Evolutionary conservation across 1,140 invertebrate genomes (phyloP), one percentile per base, ranked within the genome.

Genomic region (Batillaria attramentaria): DNA sequence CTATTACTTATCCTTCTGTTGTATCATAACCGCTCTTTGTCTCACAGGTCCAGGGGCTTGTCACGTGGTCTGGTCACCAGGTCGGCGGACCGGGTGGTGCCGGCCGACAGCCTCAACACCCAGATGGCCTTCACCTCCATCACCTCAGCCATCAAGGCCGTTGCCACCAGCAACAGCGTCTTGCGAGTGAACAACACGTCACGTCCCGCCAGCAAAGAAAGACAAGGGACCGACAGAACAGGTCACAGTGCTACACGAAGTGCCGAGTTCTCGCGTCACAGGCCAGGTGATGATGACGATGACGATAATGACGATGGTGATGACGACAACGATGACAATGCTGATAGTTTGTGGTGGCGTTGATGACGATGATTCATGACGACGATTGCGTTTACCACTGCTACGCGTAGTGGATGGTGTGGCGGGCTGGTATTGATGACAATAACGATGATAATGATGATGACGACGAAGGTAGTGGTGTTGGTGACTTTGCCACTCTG

Each of bases 51-150:
- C 33, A 39, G 68, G 39, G 33, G n/a, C 41, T 3, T 39, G 35
- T 24, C 3, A 24, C 68, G 68, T 18, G 39, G 39, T 4, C 42
- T 46, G 68, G 68, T 70, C 0, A 70, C 68, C 24, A 24, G 68
- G n/a, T 70, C 68, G n/a, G 42, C 41, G 13, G 68, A 70, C 68
- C n/a, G 68, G 50, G 68, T 70, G 20, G 68, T 70, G 24, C 68
- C 68, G 39, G 68, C 68, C 8, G 68, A 70, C 41, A 39, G 41
- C 41, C 68, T 70, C 6, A 24, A 39, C 68, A 31, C 3, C 68
- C 39, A 35, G 35, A 39, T 5, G 35, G 37, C 37, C 37, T n/a
- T 41, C 66, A 41, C 37, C 37, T 3, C 35, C 66, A n/a, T 24
- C 37, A 20, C n/a, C 66, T 41, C 66, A 35, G 20, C 66, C 66